Percentiles rank a stretch among this genome's conserved stretches.
Evolutionary conservation across 2,888 invertebrate genomes (phyloP).

Genomic region (Pyralis farinalis): DNA sequence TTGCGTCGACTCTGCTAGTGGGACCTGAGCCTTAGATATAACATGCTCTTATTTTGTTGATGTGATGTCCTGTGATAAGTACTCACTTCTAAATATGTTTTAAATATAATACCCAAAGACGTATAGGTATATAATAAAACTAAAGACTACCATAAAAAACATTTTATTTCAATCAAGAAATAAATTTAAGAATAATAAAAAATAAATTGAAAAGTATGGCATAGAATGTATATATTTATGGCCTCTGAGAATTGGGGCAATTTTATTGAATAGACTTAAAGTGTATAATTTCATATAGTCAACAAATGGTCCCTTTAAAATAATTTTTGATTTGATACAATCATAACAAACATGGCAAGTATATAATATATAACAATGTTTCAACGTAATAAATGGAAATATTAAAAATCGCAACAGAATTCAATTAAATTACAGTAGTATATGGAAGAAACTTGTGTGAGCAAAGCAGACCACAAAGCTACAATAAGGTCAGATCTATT

Average conservation of each 20-base stretch:
- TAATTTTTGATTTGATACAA: constrained; percentile 17
- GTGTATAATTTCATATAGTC: constrained; percentile 23
- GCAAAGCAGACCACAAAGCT: too few relatives aligned
- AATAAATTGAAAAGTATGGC: constrained; percentile 39
- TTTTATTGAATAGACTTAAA: constrained; percentile 16
- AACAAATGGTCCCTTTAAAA: constrained; percentile 49
- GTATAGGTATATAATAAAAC: constrained; percentile 9
- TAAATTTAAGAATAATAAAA: constrained; percentile 29
- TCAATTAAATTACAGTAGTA: too few relatives aligned
- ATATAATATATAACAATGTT: neutral
- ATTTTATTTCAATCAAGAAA: constrained; percentile 39
- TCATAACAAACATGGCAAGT: constrained; percentile 8
- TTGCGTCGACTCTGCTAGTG: too few relatives aligned
- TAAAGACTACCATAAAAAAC: constrained; percentile 27
- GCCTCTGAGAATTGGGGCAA: constrained; percentile 34
- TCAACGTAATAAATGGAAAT: too few relatives aligned
- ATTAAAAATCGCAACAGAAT: too few relatives aligned
- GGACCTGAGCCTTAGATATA: too few relatives aligned
- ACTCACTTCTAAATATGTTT: too few relatives aligned
- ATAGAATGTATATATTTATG: constrained; percentile 39
- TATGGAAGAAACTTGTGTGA: too few relatives aligned
- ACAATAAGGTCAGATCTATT: too few relatives aligned
- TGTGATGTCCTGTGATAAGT: too few relatives aligned
- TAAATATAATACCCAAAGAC: too few relatives aligned
- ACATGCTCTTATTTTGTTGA: too few relatives aligned